Evolutionary conservation across 2,888 invertebrate genomes (phyloP).

Genomic region (Panopea generosa): DNA sequence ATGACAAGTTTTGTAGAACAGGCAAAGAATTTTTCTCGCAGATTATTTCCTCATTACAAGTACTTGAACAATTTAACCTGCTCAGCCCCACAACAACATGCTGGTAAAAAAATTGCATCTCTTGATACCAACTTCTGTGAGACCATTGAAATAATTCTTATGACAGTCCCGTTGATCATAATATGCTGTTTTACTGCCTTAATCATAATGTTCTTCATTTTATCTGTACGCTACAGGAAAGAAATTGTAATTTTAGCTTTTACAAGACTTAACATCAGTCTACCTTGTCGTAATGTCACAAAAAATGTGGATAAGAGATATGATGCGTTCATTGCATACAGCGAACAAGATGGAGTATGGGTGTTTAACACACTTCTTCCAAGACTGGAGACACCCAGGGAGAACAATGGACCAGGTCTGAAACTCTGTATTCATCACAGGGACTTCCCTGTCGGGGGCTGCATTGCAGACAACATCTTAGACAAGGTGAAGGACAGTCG

Average conservation of each 20-base stretch:
- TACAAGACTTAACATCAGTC: conserved; percentile 60
- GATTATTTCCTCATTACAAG: conserved; percentile 31
- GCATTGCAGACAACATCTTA: conserved; percentile 93
- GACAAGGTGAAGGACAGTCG: conserved; percentile 94
- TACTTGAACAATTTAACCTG: conserved; percentile 66
- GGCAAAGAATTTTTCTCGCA: conserved; percentile 28
- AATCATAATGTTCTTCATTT: conserved; percentile 48
- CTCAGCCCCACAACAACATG: conserved; percentile 42
- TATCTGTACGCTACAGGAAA: conserved; percentile 62
- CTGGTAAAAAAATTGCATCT: conserved; percentile 47
- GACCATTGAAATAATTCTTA: conserved; percentile 27
- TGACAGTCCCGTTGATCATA: conserved; percentile 52
- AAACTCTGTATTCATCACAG: conserved; percentile 69
- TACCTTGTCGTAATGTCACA: conserved; percentile 54
- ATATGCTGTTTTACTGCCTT: conserved; percentile 48
- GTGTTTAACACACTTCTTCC: conserved; percentile 93
- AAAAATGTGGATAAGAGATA: conserved; percentile 85
- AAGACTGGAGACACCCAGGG: conserved; percentile 89
- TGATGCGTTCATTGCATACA: conserved; percentile 96
- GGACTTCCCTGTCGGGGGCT: conserved; percentile 76
- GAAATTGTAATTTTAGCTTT: conserved; percentile 70
- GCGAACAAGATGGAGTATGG: conserved; percentile 91
- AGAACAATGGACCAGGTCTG: conserved; percentile 90
- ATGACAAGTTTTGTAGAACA: conserved; percentile 49
- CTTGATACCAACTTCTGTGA: conserved; percentile 59